These are phyloP conservation scores for Amphiprion clarkii DNA, from an alignment of 2,797 vertebrate species.

Conservation along the genomic window DNA sequence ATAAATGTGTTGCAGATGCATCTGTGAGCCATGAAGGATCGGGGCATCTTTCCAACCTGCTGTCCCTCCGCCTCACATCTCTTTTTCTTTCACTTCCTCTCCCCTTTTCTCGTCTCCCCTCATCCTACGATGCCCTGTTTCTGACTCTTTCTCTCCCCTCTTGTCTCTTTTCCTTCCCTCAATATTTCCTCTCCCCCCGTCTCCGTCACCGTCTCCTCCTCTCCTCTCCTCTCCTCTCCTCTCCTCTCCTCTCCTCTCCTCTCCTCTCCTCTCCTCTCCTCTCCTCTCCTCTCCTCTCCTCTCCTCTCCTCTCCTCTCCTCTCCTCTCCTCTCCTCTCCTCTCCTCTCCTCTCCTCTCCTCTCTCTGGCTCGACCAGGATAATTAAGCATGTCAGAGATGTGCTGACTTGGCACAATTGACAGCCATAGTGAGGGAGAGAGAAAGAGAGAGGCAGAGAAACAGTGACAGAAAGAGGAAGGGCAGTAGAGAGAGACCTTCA, in stretches of 20 bases:
- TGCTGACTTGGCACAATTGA: constrained; percentile 80
- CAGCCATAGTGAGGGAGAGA: constrained; percentile 55
- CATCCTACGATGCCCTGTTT: constrained; percentile 5
- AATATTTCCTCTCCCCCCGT: constrained; percentile 12
- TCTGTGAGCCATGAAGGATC: constrained; percentile 57
- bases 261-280: constrained; percentile 28
- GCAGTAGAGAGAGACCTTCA: constrained; percentile 75
- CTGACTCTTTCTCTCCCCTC: background rate
- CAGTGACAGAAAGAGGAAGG: constrained; percentile 43
- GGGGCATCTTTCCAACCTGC: constrained; percentile 67
- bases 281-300: constrained; percentile 23
- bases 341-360: constrained; percentile 39
- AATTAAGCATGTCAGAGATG: constrained; percentile 82
- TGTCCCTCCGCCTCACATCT: constrained; percentile 45
- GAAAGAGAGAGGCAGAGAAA: constrained; percentile 35
- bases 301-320: constrained; percentile 9
- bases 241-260: constrained; percentile 8
- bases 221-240: constrained; percentile 6
- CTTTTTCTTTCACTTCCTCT: constrained; percentile 3
- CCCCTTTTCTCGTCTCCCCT: background rate
- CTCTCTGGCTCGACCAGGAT: constrained; percentile 68
- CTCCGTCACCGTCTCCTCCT: constrained; percentile 27
- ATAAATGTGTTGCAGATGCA: constrained; percentile 65
- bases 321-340: constrained; percentile 23
- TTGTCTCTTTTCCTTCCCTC: constrained; percentile 10